Evolutionary conservation across 1,140 invertebrate species (phyloP).

Genomic region (Zeugodacus cucurbitae): DNA sequence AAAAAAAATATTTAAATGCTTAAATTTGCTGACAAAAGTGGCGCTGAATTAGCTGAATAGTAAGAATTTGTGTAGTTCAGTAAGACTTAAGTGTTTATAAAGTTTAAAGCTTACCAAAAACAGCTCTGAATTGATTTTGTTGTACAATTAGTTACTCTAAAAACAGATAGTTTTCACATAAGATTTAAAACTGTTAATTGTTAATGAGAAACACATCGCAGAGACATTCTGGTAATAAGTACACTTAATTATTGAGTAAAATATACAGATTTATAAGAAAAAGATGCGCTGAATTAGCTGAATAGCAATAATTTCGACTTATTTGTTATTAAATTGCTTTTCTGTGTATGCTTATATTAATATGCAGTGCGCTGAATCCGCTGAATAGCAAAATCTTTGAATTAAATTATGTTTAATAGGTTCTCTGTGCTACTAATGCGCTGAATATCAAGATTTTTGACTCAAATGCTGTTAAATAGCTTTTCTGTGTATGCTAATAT

Average conservation of each 20-base stretch:
- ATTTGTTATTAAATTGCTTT: too few species aligned
- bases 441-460: neutral
- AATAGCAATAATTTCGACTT: neutral
- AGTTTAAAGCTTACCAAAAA: neutral
- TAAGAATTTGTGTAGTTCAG: neutral
- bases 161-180: neutral
- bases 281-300: neutral
- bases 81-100: neutral
- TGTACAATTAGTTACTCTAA: neutral
- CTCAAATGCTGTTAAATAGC: too few species aligned
- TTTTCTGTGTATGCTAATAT: too few species aligned
- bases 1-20: too few species aligned
- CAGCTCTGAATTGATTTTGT: neutral
- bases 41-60: neutral
- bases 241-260: neutral
- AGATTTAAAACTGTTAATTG: too few species aligned
- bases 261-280: neutral
- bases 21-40: neutral
- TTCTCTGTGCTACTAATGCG: neutral
- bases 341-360: too few species aligned
- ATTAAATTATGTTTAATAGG: neutral
- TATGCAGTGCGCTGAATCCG: neutral
- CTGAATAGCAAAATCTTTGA: neutral
- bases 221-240: too few species aligned
- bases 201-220: too few species aligned